These are phyloP conservation scores for Morpho deidamia DNA, from an alignment of 2,888 invertebrate genomes.

Conservation along the genomic window DNA sequence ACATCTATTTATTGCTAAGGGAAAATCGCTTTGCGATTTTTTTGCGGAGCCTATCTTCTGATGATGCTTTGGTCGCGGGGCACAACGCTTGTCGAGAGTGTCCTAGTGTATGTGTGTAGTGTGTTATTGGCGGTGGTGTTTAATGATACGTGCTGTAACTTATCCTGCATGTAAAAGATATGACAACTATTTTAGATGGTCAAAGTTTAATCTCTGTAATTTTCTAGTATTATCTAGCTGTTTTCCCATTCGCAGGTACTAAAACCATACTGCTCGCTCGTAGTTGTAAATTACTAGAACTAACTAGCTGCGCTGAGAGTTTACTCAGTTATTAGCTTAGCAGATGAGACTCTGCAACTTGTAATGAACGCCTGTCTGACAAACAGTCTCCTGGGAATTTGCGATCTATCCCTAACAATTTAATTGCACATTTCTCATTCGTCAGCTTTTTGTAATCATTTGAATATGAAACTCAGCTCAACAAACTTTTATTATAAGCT, in stretches of 20 bases:
- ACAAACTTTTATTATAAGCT: too few species aligned
- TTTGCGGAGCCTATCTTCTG: too few species aligned
- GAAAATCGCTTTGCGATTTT: too few species aligned
- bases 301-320: conserved; percentile 24
- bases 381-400: conserved; percentile 35
- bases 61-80: too few species aligned
- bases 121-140: too few species aligned
- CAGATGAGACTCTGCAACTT: conserved; percentile 44
- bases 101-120: too few species aligned
- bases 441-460: neutral
- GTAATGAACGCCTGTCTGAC: conserved; percentile 40
- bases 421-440: neutral
- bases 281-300: conserved; percentile 16
- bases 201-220: neutral
- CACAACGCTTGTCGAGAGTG: too few species aligned
- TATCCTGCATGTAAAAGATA: too few species aligned
- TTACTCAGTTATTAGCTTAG: conserved; percentile 59
- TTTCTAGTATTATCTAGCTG: neutral
- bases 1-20: too few species aligned
- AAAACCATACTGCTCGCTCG: neutral
- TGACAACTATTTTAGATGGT: too few species aligned
- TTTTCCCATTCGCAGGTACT: neutral
- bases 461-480: too few species aligned
- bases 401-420: conserved; percentile 7
- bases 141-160: too few species aligned